These are phyloP conservation scores for Melolontha melolontha DNA, from an alignment of 2,888 invertebrate species.

Conservation along the genomic window DNA sequence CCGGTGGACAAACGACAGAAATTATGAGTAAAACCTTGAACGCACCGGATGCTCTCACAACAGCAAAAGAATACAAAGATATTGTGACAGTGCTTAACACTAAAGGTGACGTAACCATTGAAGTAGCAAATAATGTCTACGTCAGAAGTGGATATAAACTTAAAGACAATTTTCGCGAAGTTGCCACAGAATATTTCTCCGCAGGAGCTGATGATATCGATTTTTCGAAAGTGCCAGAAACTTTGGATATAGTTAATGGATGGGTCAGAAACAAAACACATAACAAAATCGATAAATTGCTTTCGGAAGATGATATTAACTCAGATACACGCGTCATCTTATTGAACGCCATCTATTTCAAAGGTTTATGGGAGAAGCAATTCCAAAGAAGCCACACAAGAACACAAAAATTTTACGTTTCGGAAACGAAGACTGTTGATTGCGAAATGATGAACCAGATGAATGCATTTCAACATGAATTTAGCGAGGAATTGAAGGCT, in stretches of 20 bases:
- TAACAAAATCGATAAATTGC: conserved; percentile 82
- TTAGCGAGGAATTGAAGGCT: conserved; percentile 69
- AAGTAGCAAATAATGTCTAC: too few species aligned
- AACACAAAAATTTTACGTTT: conserved; percentile 74
- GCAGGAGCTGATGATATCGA: too few species aligned
- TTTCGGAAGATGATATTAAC: conserved; percentile 72
- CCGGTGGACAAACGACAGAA: too few species aligned
- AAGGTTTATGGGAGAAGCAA: conserved; percentile 78
- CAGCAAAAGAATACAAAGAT: too few species aligned
- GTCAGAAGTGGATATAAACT: too few species aligned
- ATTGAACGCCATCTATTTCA: conserved; percentile 89
- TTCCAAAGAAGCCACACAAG: conserved; percentile 73
- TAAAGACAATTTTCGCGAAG: too few species aligned
- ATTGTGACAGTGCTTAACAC: too few species aligned
- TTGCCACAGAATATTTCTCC: too few species aligned
- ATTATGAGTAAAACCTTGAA: too few species aligned
- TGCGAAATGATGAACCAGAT: conserved; percentile 80
- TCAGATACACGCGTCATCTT: conserved; percentile 75
- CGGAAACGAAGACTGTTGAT: conserved; percentile 68
- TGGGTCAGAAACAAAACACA: conserved; percentile 87
- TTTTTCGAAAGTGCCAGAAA: conserved; percentile 51
- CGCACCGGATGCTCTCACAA: too few species aligned
- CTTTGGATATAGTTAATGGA: conserved; percentile 76
- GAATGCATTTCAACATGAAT: conserved; percentile 67
- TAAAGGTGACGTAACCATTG: too few species aligned